Base-by-base conservation (phyloP, 2,888 invertebrate species). In the Bugulina stolonifera region DNA sequence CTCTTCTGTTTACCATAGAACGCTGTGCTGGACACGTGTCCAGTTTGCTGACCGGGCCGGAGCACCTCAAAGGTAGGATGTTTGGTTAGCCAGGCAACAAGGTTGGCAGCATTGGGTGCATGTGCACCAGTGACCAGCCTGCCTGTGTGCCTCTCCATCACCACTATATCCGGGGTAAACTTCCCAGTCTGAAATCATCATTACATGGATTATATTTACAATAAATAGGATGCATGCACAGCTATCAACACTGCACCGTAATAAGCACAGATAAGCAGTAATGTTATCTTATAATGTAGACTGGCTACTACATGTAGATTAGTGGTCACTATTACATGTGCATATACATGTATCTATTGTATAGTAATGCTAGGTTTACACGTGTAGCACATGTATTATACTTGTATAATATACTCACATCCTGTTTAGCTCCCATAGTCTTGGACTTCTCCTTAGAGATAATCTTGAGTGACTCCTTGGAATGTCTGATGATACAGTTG, bases 61-160 rank as follows among this genome's bases (percentile, higher is more conserved):
- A 93, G 89, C 0, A 93, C 91, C 87, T 94, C 93, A 83, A 89
- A 94, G 0, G 91, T 91, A 1, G 93, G 94, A 87, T 95, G 91
- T 77, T 90, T 90, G 81, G 91, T 90, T 14, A 95, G 86, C 93
- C 93, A 95, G 32, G 89, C 87, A 79, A 91, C 90, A 52, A 95
- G 86, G 80, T 91, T 91, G 29, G 89, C 88, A 52, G 91, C 89
- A 10, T 90, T 91, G 0, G 95, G 95, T 54, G 94, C 94, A 81
- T 89, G 90, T n/a, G 88, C 88, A 14, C 93, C 94, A 73, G 89
- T 88, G 76, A 91, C 84, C 77, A 89, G 76, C 55, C 79, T 90
- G 1, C 93, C 93, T 43, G 90, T 89, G 81, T 90, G 89, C 69
- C 91, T 88, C 81, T 94, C 93, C 81, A 90, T 90, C n/a, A 95